Evolutionary conservation across 1,140 invertebrate genomes (phyloP), one percentile per base, ranked within the genome.

Genomic region (Drosophila littoralis): DNA sequence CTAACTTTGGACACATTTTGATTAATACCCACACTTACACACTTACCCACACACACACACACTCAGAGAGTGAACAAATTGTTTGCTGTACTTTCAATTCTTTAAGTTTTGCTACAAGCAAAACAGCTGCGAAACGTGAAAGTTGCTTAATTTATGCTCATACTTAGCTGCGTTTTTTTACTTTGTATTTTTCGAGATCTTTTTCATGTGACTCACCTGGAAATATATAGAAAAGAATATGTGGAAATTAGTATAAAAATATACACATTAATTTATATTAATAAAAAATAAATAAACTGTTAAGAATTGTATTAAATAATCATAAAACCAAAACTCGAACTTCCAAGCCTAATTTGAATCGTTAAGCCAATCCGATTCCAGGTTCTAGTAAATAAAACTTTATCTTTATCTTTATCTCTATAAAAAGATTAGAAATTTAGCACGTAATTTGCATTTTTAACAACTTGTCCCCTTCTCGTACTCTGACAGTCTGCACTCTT

Each of bases 1-100:
- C 22, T n/a, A 59, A 68, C 45, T 74, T 74, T 54, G 40, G 65
- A 69, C 48, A 74, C 71, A 69, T 69, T 74, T 74, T 74, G 71
- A 74, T 74, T 74, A 74, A 74, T 74, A 66, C 55, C 17, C n/a
- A 9, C 22, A 28, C 22, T 28, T 28, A 5, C 22, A 28, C 22
- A 3, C 22, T 8, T 12, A n/a, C 22, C 32, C 10, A 48, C 17
- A 28, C 46, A 17, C 17, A 50, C 15, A 28, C 43, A 6, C 38
- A 38, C n/a, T 3, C 22, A 52, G 12, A 51, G 9, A 38, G 22
- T 35, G 48, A 73, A 68, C 52, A 66, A 66, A 66, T 72, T 72
- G 69, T 65, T 48, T 64, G 50, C n/a, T 28, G 17, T 35, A 60
- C 3, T 8, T 10, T 22, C 46, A 67, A 60, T 72, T 45, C 9